Evolutionary conservation across 2,797 vertebrate genomes (phyloP).

Genomic region (Triplophysa bombifrons): DNA sequence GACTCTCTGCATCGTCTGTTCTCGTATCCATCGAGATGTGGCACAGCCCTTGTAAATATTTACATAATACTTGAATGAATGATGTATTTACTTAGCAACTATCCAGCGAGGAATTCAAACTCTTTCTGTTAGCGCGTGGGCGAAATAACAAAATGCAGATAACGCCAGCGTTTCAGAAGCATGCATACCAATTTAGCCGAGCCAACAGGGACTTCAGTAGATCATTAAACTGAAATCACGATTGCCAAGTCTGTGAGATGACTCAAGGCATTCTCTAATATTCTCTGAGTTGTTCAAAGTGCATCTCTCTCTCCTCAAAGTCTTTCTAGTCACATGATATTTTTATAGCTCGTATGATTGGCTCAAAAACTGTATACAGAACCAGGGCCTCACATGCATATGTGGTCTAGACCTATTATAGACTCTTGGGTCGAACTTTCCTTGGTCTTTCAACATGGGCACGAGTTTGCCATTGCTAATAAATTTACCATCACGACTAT

Average conservation of each 20-base stretch:
- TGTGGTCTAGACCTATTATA: not conserved
- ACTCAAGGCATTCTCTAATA: slow-evolving; percentile 25
- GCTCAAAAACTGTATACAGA: not conserved
- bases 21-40: slow-evolving; percentile 35
- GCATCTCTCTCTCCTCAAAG: too few relatives aligned
- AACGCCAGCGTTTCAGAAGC: slow-evolving; percentile 39
- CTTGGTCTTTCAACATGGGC: not conserved
- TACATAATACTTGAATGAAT: slow-evolving; percentile 46
- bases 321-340: not conserved
- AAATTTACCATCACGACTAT: not conserved
- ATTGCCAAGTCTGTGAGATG: slow-evolving; percentile 18
- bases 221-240: slow-evolving; percentile 40
- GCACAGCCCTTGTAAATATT: slow-evolving; percentile 51
- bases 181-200: slow-evolving; percentile 25
- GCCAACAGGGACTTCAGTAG: slow-evolving; percentile 36
- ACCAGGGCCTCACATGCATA: not conserved
- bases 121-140: slow-evolving; percentile 40
- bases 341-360: not conserved
- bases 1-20: slow-evolving; percentile 16
- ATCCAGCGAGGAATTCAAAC: slow-evolving; percentile 36
- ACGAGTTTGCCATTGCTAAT: not conserved
- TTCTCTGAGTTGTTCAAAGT: not conserved
- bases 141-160: slow-evolving; percentile 39
- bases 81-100: slow-evolving; percentile 46
- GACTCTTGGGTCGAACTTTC: not conserved